These are phyloP conservation scores for Wiebesia pumilae DNA, from an alignment of 1,140 invertebrate species.

Conservation along the genomic window DNA sequence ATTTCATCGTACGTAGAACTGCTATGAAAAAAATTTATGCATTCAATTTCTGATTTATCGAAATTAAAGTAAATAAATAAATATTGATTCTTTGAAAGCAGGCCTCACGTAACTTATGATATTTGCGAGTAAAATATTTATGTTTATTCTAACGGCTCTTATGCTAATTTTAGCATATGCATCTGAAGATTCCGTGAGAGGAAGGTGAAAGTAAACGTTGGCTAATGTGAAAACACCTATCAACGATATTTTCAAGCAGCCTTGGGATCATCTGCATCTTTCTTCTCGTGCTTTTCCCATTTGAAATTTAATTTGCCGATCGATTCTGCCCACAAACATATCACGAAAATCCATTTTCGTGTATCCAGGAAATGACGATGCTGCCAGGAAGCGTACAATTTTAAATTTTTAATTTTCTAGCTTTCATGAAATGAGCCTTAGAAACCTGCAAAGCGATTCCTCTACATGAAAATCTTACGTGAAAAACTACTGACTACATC, in stretches of 20 bases:
- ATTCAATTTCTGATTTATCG: background rate
- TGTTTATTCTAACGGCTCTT: background rate
- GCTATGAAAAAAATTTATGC: too few relatives aligned
- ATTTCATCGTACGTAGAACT: background rate
- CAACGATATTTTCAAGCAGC: background rate
- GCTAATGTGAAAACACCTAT: background rate
- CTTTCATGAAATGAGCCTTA: background rate
- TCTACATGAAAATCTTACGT: background rate
- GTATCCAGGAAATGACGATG: slow-evolving; percentile 21
- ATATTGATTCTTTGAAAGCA: background rate
- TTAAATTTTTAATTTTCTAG: slow-evolving; percentile 28
- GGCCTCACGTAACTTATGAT: background rate
- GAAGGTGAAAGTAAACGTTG: background rate
- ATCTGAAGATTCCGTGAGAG: background rate
- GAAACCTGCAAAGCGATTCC: background rate
- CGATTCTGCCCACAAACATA: background rate
- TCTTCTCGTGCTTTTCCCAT: background rate
- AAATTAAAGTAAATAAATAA: background rate
- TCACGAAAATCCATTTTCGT: slow-evolving; percentile 43
- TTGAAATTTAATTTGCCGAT: slow-evolving; percentile 35
- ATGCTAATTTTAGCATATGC: slow-evolving; percentile 5
- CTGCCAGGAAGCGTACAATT: background rate
- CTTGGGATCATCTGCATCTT: background rate
- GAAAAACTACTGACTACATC: background rate
- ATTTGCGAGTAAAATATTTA: background rate